Evolutionary conservation across 2,888 invertebrate genomes (phyloP), one percentile per base, ranked within the genome.

Genomic region (Xiphydria camelus): DNA sequence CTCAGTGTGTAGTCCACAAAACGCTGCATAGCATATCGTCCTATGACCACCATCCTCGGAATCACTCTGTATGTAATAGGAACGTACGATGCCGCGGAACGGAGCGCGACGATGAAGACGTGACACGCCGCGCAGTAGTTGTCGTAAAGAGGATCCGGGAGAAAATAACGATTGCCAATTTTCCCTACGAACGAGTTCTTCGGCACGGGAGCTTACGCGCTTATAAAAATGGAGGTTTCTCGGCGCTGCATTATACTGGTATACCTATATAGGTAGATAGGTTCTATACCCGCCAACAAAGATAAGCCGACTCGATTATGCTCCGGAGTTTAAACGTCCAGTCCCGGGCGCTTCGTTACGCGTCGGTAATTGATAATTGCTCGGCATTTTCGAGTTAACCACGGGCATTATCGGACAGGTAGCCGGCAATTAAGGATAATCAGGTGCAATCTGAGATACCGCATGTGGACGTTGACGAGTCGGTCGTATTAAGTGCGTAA

Each of bases 301-400:
- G 26, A 26, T 26, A 26, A 26, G 26, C 10, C 10, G 26, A 10
- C 6, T 10, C 26, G 12, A 26, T 2, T 3, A 3, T 9, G 18
- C 7, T 23, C 33, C n/a, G 9, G 33, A 33, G 17, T 33, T 33
- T 33, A 33, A 33, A 17, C 18, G 17, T 33, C 33, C 10, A 33
- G 17, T 26, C 33, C 15, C 18, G 15, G 17, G 18, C 15, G 9
- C 9, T 33, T 7, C 12, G 18, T 33, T 33, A 33, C 22, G 19
- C 18, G 20, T 12, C 20, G 21, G 23, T 39, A 44, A 44, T 44
- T 44, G 44, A 31, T 44, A 44, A 44, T 44, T 44, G 38, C 31
- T 32, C 44, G 9, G 23, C 22, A 44, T 39, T 32, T 37, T 44
- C 21, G 15, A 38, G 10, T 23, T 34, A 25, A 23, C 41, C 29